Base-by-base conservation (phyloP, 2,113 vertebrate species). In the Poicephalus gulielmi region DNA sequence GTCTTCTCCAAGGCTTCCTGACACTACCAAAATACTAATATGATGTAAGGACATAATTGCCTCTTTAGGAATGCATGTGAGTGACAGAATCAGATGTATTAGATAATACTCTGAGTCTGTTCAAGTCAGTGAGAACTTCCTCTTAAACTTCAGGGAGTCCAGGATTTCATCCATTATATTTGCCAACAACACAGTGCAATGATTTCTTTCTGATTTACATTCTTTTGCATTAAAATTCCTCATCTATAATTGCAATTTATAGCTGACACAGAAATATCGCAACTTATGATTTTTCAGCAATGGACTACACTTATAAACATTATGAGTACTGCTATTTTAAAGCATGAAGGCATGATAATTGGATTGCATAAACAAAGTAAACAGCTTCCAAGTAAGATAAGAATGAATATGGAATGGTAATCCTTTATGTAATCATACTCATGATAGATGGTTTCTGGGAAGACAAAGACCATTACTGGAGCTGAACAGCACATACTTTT, bases 291-390 rank as follows among this genome's bases (percentile, higher is more conserved):
- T 96, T 92, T 90, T 92, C 35, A 66, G 4, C 30, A 80, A 35
- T 30, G 24, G 41, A 43, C 49, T 74, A 23, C 17, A 75, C 18
- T 62, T 73, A 83, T 31, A 88, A 94, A 76, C 73, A 74, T 41
- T 83, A 44, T 41, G n/a, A 83, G 13, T 80, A 47, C 7, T 44
- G 27, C 15, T 50, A 22, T 63, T 91, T 92, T 66, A 86, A 92
- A 94, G 27, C 13, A 22, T 30, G 55, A 78, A 78, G 43, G 28
- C 31, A 73, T 95, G 95, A 91, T 90, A 92, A 88, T 83, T 92
- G 50, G 59, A 41, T 91, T 81, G 22, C 43, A 9, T 85, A 90
- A 91, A 69, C 1, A 52, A 35, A 78, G 24, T 67, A 81, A 39
- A 44, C 39, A 78, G 14, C 30, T 86, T 90, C 66, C 76, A 83